A percentile compares a stretch with the other conserved stretches of the same genome.
Conservation (phyloP, 2,797 vertebrate genomes). For the Helostoma temminkii region DNA sequence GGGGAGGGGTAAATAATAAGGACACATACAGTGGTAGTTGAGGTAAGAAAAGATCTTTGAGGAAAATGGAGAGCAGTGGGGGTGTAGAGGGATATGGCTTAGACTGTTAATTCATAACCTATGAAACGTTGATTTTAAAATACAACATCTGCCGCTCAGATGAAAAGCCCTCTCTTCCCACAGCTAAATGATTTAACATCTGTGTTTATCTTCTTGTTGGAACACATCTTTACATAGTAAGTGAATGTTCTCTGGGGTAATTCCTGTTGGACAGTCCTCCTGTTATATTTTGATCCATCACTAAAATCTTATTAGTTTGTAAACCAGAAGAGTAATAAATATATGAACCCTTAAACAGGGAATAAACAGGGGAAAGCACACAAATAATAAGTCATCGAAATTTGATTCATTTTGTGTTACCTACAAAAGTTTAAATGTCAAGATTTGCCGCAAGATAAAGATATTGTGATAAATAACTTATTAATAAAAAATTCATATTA, state of each 20-base stretch:
- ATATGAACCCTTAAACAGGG: not conserved
- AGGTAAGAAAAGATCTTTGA: constrained; percentile 23
- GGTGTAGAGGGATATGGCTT: constrained; percentile 50
- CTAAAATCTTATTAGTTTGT: not conserved
- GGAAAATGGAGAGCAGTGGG: constrained; percentile 33
- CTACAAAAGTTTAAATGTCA: not conserved
- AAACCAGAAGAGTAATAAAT: constrained; percentile 1
- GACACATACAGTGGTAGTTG: constrained; percentile 6
- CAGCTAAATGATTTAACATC: constrained; percentile 55
- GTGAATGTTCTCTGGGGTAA: constrained; percentile 21
- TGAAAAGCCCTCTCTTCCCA: constrained; percentile 46
- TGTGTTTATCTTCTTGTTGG: constrained; percentile 36
- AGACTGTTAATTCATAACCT: constrained; percentile 71
- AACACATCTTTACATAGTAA: constrained; percentile 38
- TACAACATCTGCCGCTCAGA: constrained; percentile 62
- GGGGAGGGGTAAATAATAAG: constrained; percentile 13
- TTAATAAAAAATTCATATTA: too few species aligned
- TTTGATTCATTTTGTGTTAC: not conserved
- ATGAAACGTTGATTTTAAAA: constrained; percentile 71
- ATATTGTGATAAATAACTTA: too few species aligned
- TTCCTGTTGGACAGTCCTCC: constrained; percentile 11
- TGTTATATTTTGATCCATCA: constrained; percentile 24
- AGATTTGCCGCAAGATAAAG: too few species aligned
- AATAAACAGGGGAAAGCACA: not conserved
- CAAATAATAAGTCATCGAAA: not conserved